Evolutionary conservation across 2,113 vertebrate genomes (phyloP).

Genomic region (Neolamprologus devosi): DNA sequence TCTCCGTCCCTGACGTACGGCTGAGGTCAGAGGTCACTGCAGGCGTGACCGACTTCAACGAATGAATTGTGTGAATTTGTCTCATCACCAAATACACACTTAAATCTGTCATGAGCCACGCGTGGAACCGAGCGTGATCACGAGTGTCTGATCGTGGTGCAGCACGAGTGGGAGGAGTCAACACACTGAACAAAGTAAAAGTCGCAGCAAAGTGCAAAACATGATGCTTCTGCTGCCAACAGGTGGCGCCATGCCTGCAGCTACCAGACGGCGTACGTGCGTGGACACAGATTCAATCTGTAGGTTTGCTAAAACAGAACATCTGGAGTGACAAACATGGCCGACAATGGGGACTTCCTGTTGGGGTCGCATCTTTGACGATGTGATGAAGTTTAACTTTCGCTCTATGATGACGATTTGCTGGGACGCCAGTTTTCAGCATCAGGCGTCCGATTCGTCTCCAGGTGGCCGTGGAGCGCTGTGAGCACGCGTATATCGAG

Average conservation of each 20-base stretch:
- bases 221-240: not conserved
- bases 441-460: not conserved
- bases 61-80: not conserved
- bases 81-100: not conserved
- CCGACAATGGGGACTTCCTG: not conserved
- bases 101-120: accelerated
- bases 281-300: not conserved
- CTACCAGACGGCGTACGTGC: not conserved
- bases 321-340: not conserved
- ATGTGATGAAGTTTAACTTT: not conserved
- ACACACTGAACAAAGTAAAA: not conserved
- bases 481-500: not conserved
- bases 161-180: accelerated
- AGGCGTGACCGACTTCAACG: accelerated
- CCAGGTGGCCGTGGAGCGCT: not conserved
- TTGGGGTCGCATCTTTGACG: not conserved
- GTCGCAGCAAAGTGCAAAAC: not conserved
- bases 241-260: not conserved
- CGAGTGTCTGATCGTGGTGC: not conserved
- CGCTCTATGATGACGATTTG: not conserved
- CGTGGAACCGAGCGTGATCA: too few relatives aligned
- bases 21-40: not conserved
- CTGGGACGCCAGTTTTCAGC: not conserved
- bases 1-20: accelerated
- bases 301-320: not conserved